phyloP scores from a whole-genome alignment of 64 coral and sea anemone genomes.

The Stichodactyla mertensii region DNA sequence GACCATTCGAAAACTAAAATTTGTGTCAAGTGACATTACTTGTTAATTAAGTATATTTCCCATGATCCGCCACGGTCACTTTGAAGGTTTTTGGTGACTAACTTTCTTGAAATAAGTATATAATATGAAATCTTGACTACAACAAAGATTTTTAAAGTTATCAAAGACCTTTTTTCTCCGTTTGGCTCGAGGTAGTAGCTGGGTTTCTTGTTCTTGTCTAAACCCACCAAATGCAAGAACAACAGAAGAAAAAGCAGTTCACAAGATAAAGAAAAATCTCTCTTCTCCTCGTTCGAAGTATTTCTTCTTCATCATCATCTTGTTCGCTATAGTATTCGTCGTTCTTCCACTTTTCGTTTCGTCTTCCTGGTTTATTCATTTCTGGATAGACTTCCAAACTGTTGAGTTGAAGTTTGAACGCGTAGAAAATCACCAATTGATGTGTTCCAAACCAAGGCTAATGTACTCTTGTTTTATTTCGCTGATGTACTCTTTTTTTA shows the following conservation, averaged over 20 bases:
- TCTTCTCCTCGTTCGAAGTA: conserved; percentile 9
- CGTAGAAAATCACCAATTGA: too few species aligned
- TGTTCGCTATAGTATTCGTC: not conserved
- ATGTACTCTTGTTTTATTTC: too few species aligned
- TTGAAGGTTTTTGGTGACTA: too few species aligned
- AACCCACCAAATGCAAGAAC: conserved; percentile 40
- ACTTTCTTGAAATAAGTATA: too few species aligned
- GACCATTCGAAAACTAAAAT: too few species aligned
- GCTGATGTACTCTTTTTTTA: not conserved
- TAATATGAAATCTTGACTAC: too few species aligned
- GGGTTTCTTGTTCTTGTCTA: not conserved
- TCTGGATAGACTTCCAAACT: not conserved
- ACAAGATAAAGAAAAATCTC: conserved; percentile 33
- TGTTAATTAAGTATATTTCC: too few species aligned
- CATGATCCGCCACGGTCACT: too few species aligned
- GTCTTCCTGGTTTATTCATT: not conserved
- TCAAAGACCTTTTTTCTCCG: not conserved
- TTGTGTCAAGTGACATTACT: too few species aligned
- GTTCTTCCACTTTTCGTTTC: not conserved
- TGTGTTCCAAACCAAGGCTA: too few species aligned
- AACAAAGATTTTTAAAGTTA: not conserved
- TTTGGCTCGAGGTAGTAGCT: not conserved
- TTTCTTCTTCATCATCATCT: conserved; percentile 20
- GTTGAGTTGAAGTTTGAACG: too few species aligned
- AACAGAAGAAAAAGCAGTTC: conserved; percentile 49